Conservation (phyloP, 2,888 invertebrate species). For the Andrena trimmerana region DNA sequence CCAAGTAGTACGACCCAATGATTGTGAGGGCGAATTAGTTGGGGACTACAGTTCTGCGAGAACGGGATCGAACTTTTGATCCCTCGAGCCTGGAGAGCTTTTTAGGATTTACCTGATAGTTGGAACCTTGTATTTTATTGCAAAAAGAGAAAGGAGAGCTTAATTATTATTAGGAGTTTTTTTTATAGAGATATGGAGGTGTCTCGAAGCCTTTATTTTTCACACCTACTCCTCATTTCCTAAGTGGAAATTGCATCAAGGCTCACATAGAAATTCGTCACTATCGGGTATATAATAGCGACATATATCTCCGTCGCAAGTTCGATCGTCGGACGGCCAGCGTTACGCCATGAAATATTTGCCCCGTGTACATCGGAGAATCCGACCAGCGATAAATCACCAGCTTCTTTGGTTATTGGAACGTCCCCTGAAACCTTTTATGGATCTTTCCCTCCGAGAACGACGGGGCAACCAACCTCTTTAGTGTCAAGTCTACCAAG, state of each 20-base stretch:
- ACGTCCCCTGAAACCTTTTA: constrained; percentile 36
- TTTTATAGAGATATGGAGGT: too few species aligned
- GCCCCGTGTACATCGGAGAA: constrained; percentile 35
- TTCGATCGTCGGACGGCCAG: constrained; percentile 15
- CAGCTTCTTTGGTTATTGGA: constrained; percentile 56
- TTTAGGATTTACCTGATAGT: too few species aligned
- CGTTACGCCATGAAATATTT: constrained; percentile 40
- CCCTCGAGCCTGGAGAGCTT: too few species aligned
- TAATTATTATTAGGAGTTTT: neutral
- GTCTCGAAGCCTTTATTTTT: neutral
- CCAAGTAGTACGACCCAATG: constrained; percentile 24
- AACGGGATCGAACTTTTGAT: neutral
- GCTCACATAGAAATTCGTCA: neutral
- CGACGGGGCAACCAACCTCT: constrained; percentile 24
- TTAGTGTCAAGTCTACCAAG: neutral
- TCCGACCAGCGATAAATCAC: constrained; percentile 59
- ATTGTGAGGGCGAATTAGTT: neutral
- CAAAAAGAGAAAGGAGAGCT: neutral
- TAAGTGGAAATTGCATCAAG: constrained; percentile 10
- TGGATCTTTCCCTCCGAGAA: constrained; percentile 37
- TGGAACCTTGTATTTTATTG: neutral
- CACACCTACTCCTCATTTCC: neutral
- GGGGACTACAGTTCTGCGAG: neutral
- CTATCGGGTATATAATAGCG: neutral
- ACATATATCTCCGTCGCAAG: constrained; percentile 20